Conservation (phyloP, 2,113 vertebrate species). For the Nesoenas mayeri region DNA sequence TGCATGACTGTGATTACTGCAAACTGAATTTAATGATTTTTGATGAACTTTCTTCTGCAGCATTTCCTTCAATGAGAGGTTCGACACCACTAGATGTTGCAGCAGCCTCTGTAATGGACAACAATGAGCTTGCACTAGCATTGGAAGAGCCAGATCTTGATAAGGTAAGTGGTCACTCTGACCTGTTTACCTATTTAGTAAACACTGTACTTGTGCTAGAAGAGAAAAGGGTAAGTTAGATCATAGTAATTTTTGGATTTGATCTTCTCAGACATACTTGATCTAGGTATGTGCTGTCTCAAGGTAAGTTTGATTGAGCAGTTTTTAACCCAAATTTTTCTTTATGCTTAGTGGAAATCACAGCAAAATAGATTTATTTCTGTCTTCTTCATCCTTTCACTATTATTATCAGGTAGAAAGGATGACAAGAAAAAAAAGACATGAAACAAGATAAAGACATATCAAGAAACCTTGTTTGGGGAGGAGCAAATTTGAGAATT, state of each 20-base stretch:
- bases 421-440: background rate
- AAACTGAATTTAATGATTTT: background rate
- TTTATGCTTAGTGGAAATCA: background rate
- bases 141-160: slow-evolving; percentile 96
- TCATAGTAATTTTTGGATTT: background rate
- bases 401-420: background rate
- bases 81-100: slow-evolving; percentile 97
- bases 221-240: background rate
- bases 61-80: slow-evolving; percentile 96
- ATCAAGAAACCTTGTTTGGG: background rate
- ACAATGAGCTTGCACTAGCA: slow-evolving; percentile 93
- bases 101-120: slow-evolving; percentile 98
- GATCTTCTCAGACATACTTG: background rate
- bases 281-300: background rate
- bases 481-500: background rate
- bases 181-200: background rate
- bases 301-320: background rate
- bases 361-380: background rate
- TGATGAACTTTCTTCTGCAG: slow-evolving; percentile 60
- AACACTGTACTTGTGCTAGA: background rate
- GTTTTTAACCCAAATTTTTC: background rate
- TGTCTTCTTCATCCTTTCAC: background rate
- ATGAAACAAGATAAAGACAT: background rate
- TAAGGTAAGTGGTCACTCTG: slow-evolving; percentile 77
- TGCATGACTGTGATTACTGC: background rate